Evolutionary conservation across 1,140 invertebrate species (phyloP), one percentile per base, ranked within the genome.

Genomic region (Calosoma granatense): DNA sequence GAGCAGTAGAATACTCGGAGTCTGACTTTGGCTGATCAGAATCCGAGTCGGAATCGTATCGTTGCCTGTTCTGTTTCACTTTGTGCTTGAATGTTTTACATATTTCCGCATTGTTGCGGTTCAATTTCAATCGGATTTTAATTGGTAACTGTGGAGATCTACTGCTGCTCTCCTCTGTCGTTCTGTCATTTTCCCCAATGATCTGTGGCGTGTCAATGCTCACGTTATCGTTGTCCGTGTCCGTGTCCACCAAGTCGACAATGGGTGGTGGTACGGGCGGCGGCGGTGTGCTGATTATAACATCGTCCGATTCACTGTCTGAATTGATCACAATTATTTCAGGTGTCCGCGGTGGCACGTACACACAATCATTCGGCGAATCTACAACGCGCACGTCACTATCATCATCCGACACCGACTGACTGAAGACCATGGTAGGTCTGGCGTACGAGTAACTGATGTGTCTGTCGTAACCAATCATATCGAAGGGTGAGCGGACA

Each of bases 401-500:
- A 36, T 57, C 52, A 17, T 55, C 54, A 52, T 63, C 63, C 17
- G 56, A 52, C 11, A 22, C 51, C 1, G 59, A 60, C 14, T 58
- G 39, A 21, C 58, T 56, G 15, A 59, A 51, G 2, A 55, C 53
- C 23, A 57, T 55, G 17, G 41, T 36, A n/a, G 39, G 20, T 12
- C 15, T 21, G 1, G 23, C 2, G 19, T 60, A 57, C 3, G 57
- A 56, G 57, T 81, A 79, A 43, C 64, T 66, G 51, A 76, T 69
- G 59, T 72, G 59, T 36, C 80, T 70, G 65, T 89, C 86, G 65
- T 88, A 89, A 20, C 84, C 86, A 51, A 83, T 74, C 78, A 95
- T 83, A 65, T 92, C 90, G 69, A 85, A 90, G 0, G 89, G 87
- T 6, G 88, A 90, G 21, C 82, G 80, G 36, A 92, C 90, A 77